A percentile compares a stretch with the other conserved stretches of the same genome.
These are phyloP conservation scores for Megaptera novaeangliae DNA, from an alignment of 2,113 vertebrate genomes.

Conservation along the genomic window DNA sequence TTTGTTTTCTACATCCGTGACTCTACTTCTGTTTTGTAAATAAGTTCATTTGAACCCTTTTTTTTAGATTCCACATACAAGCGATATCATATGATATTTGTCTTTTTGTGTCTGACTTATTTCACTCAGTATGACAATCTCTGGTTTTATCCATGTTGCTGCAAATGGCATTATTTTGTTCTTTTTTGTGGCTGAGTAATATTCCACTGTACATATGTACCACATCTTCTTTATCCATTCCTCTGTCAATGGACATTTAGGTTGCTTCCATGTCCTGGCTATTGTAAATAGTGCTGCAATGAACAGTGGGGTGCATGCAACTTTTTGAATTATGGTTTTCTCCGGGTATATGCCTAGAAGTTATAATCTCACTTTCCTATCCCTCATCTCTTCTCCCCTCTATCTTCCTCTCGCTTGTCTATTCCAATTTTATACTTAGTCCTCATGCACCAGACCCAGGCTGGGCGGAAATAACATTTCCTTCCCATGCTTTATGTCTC, in stretches of 20 bases:
- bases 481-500: conserved; percentile 56
- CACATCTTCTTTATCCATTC: neutral
- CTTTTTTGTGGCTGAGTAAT: neutral
- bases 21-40: neutral
- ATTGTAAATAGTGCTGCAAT: neutral
- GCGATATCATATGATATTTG: neutral
- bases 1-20: neutral
- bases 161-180: neutral
- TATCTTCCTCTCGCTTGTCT: neutral
- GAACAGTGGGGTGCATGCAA: neutral
- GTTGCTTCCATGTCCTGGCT: neutral
- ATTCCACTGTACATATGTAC: neutral
- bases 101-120: neutral
- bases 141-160: neutral
- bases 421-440: neutral
- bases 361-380: neutral
- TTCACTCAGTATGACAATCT: neutral
- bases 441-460: neutral
- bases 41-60: neutral
- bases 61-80: neutral
- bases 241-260: neutral
- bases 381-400: neutral
- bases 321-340: neutral
- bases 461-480: neutral
- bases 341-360: neutral